Base-by-base conservation (phyloP, 64 coral and sea anemone species). In the Cladopsammia gracilis region DNA sequence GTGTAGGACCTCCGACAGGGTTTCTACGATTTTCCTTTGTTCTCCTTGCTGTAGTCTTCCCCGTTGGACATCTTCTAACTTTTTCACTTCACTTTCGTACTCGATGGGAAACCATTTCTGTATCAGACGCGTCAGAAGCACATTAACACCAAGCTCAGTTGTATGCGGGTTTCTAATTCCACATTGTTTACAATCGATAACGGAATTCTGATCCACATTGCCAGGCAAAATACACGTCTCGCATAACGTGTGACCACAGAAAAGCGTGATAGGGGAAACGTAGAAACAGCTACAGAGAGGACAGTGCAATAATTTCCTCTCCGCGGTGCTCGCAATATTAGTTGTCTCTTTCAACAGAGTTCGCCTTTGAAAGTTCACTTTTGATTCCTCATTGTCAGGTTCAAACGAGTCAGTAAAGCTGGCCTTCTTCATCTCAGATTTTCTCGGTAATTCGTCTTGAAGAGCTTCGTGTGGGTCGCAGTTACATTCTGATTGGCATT, bases 221-320 rank as follows among this genome's bases (percentile, higher is more conserved):
- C 4, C 80, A 4, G 58, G 45, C 43, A 64, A 57, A 76, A 98
- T 87, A 45, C 96, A 98, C 0, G 68, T 73, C 77, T 84, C 91
- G 14, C 97, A 98, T 69, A 96, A 98, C 58, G 97, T 96, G 75
- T 98, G 97, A 76, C 97, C 97, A 94, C 97, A 98, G 57, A 26
- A 46, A 7, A 98, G 34, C 7, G 97, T 98, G 16, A 96, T 57
- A 5, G 97, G 97, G 2, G 82, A 49, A 48, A 82, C 12, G 12
- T 88, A 91, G 1, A 96, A 43, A 73, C 71, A 58, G 20, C 77
- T 50, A 64, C 97, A 98, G 0, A 78, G 56, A 11, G 79, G 25
- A 86, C 96, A 98, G 4, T 68, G 50, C 18, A 95, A 89, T 47
- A n/a, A 24, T 19, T 72, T 54, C 16, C 42, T 62, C 10, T 45